Evolutionary conservation across 2,797 vertebrate genomes (phyloP).

Genomic region (Oreochromis grahami): DNA sequence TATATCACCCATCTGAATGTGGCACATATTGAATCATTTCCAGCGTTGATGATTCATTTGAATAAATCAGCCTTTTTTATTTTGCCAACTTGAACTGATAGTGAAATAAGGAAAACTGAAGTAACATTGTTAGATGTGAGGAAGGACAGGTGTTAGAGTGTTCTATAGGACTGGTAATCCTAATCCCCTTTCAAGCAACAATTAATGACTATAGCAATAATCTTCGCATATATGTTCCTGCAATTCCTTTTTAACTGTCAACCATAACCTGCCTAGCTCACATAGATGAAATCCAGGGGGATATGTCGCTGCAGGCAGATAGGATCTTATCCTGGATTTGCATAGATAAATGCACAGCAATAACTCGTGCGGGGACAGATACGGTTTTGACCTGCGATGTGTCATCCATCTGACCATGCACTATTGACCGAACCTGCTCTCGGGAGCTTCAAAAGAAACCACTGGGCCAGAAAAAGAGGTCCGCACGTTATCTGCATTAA

Average conservation of each 20-base stretch:
- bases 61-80: conserved; percentile 70
- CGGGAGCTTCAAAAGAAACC: conserved; percentile 16
- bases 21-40: conserved; percentile 74
- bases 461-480: conserved; percentile 10
- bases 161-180: conserved; percentile 60
- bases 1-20: conserved; percentile 77
- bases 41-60: conserved; percentile 74
- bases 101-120: conserved; percentile 57
- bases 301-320: conserved; percentile 68
- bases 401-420: conserved; percentile 32
- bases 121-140: conserved; percentile 56
- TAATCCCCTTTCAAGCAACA: conserved; percentile 72
- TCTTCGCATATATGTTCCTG: conserved; percentile 63
- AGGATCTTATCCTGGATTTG: conserved; percentile 76
- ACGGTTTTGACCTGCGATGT: conserved; percentile 48
- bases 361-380: conserved; percentile 53
- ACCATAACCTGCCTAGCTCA: conserved; percentile 59
- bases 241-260: conserved; percentile 62
- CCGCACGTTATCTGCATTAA: conserved; percentile 16
- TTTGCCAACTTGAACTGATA: conserved; percentile 71
- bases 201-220: conserved; percentile 76
- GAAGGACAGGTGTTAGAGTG: conserved; percentile 65
- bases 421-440: conserved; percentile 37
- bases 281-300: conserved; percentile 60
- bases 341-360: conserved; percentile 70